phyloP scores from a whole-genome alignment of 1,140 invertebrate genomes.

The Zophobas atratus region DNA sequence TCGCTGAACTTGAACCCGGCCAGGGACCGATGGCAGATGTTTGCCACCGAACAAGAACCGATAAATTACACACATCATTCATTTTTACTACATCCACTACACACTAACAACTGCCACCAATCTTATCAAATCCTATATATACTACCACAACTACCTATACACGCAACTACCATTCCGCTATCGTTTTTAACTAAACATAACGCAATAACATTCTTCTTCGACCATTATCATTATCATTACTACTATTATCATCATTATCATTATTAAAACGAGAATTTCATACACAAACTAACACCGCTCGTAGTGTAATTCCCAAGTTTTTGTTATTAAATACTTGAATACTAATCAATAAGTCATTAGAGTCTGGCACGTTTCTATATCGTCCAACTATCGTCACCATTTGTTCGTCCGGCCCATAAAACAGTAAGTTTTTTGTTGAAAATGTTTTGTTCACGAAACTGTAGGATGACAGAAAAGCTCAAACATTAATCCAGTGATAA shows the following conservation, averaged over 20 bases:
- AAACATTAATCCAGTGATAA: slow-evolving; percentile 26
- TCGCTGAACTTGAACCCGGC: slow-evolving; percentile 6
- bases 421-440: slow-evolving; percentile 17
- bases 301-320: slow-evolving; percentile 20
- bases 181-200: not conserved
- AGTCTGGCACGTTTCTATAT: slow-evolving; percentile 10
- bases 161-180: not conserved
- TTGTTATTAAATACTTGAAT: slow-evolving; percentile 18
- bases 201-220: not conserved
- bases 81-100: not conserved
- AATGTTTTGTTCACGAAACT: slow-evolving; percentile 29
- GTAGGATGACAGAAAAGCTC: slow-evolving; percentile 16
- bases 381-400: not conserved
- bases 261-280: slow-evolving; percentile 22
- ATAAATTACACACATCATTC: slow-evolving; percentile 9
- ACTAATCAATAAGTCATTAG: slow-evolving; percentile 41
- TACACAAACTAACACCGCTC: slow-evolving; percentile 11
- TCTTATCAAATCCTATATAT: not conserved
- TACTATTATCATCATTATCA: slow-evolving; percentile 9
- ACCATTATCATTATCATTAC: not conserved
- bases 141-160: no score
- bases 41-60: not conserved
- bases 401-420: not conserved
- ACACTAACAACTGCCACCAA: slow-evolving; percentile 4
- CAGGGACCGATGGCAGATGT: not conserved